These are phyloP conservation scores for Ichneumon xanthorius DNA, from an alignment of 2,888 invertebrate genomes.

Conservation along the genomic window DNA sequence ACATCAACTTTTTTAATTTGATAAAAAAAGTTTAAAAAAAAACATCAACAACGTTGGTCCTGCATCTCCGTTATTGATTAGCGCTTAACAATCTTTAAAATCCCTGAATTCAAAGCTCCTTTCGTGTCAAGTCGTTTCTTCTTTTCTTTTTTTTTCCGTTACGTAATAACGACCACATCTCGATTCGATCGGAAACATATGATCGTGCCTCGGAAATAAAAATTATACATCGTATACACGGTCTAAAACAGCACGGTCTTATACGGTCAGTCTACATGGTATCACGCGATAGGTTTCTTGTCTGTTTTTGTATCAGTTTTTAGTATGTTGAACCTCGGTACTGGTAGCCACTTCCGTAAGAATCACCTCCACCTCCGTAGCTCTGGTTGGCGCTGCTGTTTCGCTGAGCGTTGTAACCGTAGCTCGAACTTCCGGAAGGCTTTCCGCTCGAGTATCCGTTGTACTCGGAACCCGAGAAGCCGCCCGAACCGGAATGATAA, in stretches of 20 bases:
- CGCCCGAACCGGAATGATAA: slow-evolving; percentile 74
- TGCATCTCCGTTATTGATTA: slow-evolving; percentile 29
- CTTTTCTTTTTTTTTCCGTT: slow-evolving; percentile 26
- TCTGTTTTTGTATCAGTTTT: slow-evolving; percentile 33
- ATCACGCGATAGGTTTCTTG: slow-evolving; percentile 56
- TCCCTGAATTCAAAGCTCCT: slow-evolving; percentile 45
- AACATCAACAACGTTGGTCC: slow-evolving; percentile 51
- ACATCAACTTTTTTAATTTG: not conserved
- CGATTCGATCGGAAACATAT: slow-evolving; percentile 48
- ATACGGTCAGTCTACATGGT: slow-evolving; percentile 65
- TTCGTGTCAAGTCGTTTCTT: slow-evolving; percentile 13
- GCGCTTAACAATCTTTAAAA: slow-evolving; percentile 42
- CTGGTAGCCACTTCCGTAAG: slow-evolving; percentile 76
- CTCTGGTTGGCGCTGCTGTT: slow-evolving; percentile 70
- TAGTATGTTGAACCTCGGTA: slow-evolving; percentile 77
- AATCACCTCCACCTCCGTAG: slow-evolving; percentile 74
- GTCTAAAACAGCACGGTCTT: slow-evolving; percentile 59
- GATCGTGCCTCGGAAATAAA: slow-evolving; percentile 54
- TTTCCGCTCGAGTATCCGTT: slow-evolving; percentile 74
- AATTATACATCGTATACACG: slow-evolving; percentile 45
- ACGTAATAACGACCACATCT: slow-evolving; percentile 40
- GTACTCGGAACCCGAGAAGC: slow-evolving; percentile 76
- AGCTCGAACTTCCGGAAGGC: slow-evolving; percentile 73
- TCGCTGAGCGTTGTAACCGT: slow-evolving; percentile 78
- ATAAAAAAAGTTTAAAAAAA: slow-evolving; percentile 13